These are phyloP conservation scores for Rhyacichthys aspro DNA, from an alignment of 2,797 vertebrate species.

Conservation along the genomic window DNA sequence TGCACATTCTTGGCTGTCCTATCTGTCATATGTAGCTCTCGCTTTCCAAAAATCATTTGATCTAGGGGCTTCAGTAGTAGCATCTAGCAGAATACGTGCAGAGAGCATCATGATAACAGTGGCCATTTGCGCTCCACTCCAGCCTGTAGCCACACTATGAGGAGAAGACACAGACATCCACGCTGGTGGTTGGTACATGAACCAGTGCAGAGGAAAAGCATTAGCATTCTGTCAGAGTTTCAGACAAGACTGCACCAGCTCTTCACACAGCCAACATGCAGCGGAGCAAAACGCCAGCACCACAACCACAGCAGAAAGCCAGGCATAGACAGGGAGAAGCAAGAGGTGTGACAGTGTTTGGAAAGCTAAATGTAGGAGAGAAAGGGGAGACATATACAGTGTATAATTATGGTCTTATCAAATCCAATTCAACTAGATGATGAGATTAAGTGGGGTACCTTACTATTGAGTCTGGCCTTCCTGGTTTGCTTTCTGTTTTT, in stretches of 20 bases:
- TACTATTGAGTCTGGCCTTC: conserved; percentile 83
- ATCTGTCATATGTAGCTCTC: background rate
- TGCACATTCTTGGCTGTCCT: conserved; percentile 6
- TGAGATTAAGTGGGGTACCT: conserved; percentile 77
- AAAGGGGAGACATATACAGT: conserved; percentile 24
- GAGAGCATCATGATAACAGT: background rate
- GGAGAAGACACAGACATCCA: conserved; percentile 9
- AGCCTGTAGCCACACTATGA: background rate
- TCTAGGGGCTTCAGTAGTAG: background rate
- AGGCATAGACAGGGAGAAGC: conserved; percentile 26
- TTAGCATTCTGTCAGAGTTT: conserved; percentile 77
- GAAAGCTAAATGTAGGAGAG: conserved; percentile 18
- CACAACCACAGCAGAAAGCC: conserved; percentile 33
- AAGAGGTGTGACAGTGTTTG: conserved; percentile 40
- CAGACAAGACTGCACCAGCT: conserved; percentile 72
- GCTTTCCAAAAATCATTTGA: background rate
- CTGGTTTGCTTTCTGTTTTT: conserved; percentile 72
- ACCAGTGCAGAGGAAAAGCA: conserved; percentile 59
- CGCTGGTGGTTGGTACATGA: conserved; percentile 39
- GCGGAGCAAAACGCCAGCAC: conserved; percentile 67
- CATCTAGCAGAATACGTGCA: conserved; percentile 9
- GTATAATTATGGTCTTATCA: conserved; percentile 12
- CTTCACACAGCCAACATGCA: conserved; percentile 72
- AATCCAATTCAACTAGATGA: conserved; percentile 48
- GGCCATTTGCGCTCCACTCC: no score